phyloP scores from a whole-genome alignment of 2,888 invertebrate species.

The Protodeltote pygarga region DNA sequence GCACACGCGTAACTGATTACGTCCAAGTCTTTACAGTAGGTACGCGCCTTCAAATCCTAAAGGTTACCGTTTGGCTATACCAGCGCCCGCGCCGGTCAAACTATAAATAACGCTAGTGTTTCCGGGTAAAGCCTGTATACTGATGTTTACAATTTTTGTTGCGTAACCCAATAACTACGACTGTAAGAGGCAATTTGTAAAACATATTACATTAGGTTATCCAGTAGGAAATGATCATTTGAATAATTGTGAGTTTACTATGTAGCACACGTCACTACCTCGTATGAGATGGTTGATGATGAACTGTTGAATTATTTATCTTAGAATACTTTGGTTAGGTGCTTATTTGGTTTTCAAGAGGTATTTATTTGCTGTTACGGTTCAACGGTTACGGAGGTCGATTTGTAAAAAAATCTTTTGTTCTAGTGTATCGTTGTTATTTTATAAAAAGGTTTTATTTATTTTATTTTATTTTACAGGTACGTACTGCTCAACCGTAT shows the following conservation, averaged over 20 bases:
- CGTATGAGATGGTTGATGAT: constrained; percentile 7
- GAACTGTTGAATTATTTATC: too few species aligned
- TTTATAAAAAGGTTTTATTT: not conserved
- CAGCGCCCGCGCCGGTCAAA: constrained; percentile 59
- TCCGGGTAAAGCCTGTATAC: constrained; percentile 56
- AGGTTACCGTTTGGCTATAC: constrained; percentile 59
- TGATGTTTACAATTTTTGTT: constrained; percentile 63
- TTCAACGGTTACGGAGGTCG: too few species aligned
- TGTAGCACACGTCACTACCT: constrained; percentile 6
- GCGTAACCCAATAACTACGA: constrained; percentile 50
- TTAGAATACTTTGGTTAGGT: too few species aligned
- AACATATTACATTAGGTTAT: constrained; percentile 21
- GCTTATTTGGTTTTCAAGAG: too few species aligned
- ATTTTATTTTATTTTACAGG: constrained; percentile 20
- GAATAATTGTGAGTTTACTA: constrained; percentile 19
- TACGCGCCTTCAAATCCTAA: constrained; percentile 43
- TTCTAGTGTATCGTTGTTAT: too few species aligned
- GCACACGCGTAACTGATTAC: constrained; percentile 19
- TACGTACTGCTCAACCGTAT: constrained; percentile 9
- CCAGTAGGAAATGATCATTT: constrained; percentile 29
- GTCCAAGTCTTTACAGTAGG: constrained; percentile 34
- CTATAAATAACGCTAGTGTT: constrained; percentile 65
- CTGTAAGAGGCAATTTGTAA: constrained; percentile 35
- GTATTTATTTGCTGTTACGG: too few species aligned
- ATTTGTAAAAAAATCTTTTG: too few species aligned